These are phyloP conservation scores for Prunella fulvescens DNA, from an alignment of 2,113 vertebrate genomes.

Conservation along the genomic window DNA sequence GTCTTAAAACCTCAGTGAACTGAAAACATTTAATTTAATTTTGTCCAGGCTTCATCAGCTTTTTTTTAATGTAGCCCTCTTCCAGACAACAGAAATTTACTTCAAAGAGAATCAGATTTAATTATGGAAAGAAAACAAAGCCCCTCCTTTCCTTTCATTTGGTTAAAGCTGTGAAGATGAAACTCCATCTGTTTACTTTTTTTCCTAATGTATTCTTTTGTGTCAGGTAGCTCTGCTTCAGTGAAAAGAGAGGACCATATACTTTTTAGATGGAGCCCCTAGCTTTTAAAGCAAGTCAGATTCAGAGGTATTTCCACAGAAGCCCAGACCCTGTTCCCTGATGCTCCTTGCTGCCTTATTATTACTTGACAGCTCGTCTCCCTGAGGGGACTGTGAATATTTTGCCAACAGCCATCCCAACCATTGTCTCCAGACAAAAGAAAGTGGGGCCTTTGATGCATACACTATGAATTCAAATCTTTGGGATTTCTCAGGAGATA, in stretches of 20 bases:
- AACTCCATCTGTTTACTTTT: not conserved
- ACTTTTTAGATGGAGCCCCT: not conserved
- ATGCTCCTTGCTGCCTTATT: constrained; percentile 5
- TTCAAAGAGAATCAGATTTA: not conserved
- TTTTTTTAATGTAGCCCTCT: not conserved
- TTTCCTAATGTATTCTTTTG: not conserved
- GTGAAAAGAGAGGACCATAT: not conserved
- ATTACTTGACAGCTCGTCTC: constrained; percentile 13
- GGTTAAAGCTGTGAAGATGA: not conserved
- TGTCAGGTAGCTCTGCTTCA: not conserved
- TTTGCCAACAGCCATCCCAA: constrained; percentile 30
- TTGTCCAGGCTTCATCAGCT: not conserved
- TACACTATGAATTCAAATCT: not conserved
- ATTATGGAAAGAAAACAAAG: not conserved
- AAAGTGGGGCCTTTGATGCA: not conserved
- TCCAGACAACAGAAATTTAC: not conserved
- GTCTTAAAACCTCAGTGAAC: not conserved
- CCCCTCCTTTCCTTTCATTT: not conserved
- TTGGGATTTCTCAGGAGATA: not conserved
- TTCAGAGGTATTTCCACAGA: not conserved
- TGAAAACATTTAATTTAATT: not conserved
- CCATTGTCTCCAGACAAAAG: constrained; percentile 24
- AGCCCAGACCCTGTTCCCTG: not conserved
- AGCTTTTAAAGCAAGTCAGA: not conserved
- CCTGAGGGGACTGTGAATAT: not conserved